Evolutionary conservation across 1,140 invertebrate genomes (phyloP), one percentile per base, ranked within the genome.

Genomic region (Danaus melanippus): DNA sequence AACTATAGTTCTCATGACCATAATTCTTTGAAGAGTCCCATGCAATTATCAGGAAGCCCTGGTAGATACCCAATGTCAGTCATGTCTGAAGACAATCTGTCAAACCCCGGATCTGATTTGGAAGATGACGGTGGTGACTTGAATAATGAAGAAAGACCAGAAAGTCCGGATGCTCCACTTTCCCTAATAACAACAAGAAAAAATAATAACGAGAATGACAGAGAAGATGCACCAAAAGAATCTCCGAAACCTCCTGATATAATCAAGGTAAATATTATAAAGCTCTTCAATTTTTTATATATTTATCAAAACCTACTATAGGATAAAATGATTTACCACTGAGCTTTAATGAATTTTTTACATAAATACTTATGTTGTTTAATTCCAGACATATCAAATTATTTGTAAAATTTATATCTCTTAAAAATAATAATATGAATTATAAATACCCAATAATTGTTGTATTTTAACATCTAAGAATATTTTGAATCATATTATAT

Each of bases 101-200:
- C 89, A 9, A 90, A 90, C 58, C 85, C 87, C 43, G 89, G 89
- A 9, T 90, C 89, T n/a, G 90, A 92, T 70, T 79, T 91, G 51
- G 90, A 91, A 54, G 90, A 91, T 43, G 90, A 91, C 42, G 90
- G 88, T 43, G 87, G 84, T 50, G 88, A 89, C 56, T 69, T 82
- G 15, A 80, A 87, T 51, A 76, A 76, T 1, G 90, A 90, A 58
- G 87, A 86, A 21, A 88, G 91, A 54, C 88, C 90, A 50, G 88
- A 89, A 32, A 92, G 90, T 79, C 91, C 91, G 40, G 89, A 90
- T 42, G 91, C 89, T 21, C 91, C 92, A 0, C 73, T 93, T n/a
- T 93, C 92, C 7, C 67, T 92, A 47, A 92, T 92, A 2, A 92
- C 90, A 5, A 88, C 79, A 1, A 88, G 86, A 56, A 87, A 87